A percentile compares a stretch with the other conserved stretches of the same genome.
These are phyloP conservation scores for Cataglyphis altisquamis DNA, from an alignment of 2,888 invertebrate species.

Conservation along the genomic window DNA sequence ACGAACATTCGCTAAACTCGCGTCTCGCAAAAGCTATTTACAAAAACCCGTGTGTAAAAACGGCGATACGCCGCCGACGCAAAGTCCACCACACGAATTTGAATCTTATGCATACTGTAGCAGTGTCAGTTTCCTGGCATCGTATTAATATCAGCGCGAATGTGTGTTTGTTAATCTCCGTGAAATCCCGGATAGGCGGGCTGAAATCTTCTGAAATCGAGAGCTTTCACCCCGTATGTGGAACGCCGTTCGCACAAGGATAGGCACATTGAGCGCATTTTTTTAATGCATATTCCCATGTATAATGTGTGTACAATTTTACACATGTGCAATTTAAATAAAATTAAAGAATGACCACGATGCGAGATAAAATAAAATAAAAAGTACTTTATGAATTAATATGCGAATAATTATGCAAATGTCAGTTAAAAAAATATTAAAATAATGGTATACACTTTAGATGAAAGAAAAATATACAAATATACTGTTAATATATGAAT, in stretches of 20 bases:
- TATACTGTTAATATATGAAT: not conserved
- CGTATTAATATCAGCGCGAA: slow-evolving; percentile 53
- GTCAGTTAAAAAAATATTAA: not conserved
- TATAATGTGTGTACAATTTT: not conserved
- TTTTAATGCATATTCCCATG: slow-evolving; percentile 23
- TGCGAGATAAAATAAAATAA: not conserved
- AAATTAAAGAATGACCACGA: slow-evolving; percentile 9
- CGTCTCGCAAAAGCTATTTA: slow-evolving; percentile 49
- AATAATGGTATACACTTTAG: slow-evolving; percentile 3
- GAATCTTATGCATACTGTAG: slow-evolving; percentile 57
- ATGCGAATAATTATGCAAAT: not conserved
- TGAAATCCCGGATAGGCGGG: slow-evolving; percentile 47
- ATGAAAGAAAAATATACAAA: not conserved
- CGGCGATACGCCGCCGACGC: slow-evolving; percentile 42
- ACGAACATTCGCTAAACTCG: slow-evolving; percentile 33
- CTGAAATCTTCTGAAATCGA: slow-evolving; percentile 64
- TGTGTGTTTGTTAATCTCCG: slow-evolving; percentile 64
- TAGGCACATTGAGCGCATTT: slow-evolving; percentile 14
- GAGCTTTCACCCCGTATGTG: slow-evolving; percentile 34
- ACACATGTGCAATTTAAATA: slow-evolving; percentile 12
- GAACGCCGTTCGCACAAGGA: slow-evolving; percentile 20
- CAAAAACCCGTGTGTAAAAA: slow-evolving; percentile 45
- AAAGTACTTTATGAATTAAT: slow-evolving; percentile 6
- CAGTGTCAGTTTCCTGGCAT: slow-evolving; percentile 40
- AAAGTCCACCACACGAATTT: slow-evolving; percentile 52